phyloP scores from a whole-genome alignment of 1,140 invertebrate genomes.

The Brachionus sp. region DNA sequence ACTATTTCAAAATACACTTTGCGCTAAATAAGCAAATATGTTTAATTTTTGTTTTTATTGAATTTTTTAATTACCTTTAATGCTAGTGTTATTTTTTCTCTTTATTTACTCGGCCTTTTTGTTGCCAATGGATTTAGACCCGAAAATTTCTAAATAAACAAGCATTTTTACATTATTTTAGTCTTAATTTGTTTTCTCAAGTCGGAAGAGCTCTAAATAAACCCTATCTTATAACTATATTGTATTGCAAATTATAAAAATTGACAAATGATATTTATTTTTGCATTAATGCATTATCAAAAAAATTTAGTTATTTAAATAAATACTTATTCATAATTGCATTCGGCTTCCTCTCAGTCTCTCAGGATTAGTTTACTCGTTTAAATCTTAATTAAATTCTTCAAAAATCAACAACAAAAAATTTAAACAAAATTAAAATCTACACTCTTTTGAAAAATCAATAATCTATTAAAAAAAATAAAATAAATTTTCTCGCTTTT shows the following conservation, averaged over 20 bases:
- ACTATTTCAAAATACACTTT: neutral
- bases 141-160: neutral
- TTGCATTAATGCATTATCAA: neutral
- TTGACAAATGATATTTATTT: slow-evolving; percentile 10
- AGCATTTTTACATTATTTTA: neutral
- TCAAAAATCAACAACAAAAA: neutral
- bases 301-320: neutral
- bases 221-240: neutral
- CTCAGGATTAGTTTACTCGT: neutral
- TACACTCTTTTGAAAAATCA: neutral
- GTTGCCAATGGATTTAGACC: neutral
- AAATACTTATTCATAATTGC: slow-evolving; percentile 4
- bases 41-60: neutral
- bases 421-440: neutral
- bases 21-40: neutral
- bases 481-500: neutral
- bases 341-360: neutral
- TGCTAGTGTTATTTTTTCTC: neutral
- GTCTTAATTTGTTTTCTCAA: slow-evolving; percentile 3
- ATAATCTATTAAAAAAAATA: neutral
- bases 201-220: slow-evolving; percentile 5
- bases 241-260: neutral
- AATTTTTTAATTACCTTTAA: neutral
- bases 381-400: neutral
- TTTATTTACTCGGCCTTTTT: slow-evolving; percentile 1